phyloP scores from a whole-genome alignment of 2,113 vertebrate genomes.

The Tenebrosternarchus preto region DNA sequence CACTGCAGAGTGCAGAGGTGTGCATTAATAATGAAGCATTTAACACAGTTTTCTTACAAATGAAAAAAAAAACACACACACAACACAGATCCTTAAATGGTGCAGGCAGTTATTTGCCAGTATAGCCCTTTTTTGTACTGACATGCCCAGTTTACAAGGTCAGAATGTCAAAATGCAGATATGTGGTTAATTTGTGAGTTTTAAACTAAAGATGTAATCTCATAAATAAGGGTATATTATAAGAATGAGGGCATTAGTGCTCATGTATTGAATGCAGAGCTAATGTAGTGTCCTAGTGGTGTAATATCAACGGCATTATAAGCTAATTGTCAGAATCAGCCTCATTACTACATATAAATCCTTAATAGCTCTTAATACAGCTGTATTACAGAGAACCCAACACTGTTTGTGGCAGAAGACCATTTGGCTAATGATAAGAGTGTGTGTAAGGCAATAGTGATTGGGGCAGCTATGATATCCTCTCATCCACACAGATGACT shows the following conservation, averaged over 20 bases:
- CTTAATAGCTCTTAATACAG: not conserved
- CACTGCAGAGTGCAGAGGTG: not conserved
- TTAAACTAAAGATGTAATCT: not conserved
- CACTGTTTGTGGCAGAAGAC: no score
- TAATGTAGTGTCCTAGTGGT: not conserved
- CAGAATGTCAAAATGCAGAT: not conserved
- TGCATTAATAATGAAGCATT: not conserved
- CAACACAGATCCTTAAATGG: not conserved
- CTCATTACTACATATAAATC: not conserved
- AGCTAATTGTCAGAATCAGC: not conserved
- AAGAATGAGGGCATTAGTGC: not conserved
- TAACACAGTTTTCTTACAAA: not conserved
- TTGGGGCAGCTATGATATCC: constrained; percentile 2
- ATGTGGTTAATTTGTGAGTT: not conserved
- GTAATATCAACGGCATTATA: not conserved
- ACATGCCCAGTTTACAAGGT: not conserved
- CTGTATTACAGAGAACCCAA: not conserved
- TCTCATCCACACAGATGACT: constrained; percentile 25
- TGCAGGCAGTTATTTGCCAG: constrained; percentile 5
- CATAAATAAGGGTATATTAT: not conserved
- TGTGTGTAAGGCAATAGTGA: constrained; percentile 13
- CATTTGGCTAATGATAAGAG: not conserved
- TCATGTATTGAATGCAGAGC: not conserved
- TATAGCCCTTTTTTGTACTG: not conserved
- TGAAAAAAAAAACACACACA: not conserved